These are phyloP conservation scores for Delichon dasypus DNA, from an alignment of 2,797 vertebrate species.

Conservation along the genomic window DNA sequence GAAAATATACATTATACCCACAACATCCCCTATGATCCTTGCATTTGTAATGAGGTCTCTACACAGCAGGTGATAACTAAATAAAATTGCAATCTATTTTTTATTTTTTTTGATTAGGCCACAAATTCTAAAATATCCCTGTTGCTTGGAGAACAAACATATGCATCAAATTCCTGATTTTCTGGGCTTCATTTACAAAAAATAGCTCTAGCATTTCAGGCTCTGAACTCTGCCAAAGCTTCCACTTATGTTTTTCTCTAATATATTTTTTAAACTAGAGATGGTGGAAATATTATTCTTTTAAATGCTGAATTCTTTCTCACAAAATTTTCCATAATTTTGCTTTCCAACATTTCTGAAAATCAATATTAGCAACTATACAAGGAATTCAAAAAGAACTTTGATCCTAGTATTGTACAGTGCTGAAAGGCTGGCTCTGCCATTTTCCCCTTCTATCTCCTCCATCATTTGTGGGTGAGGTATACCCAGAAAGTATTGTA, in stretches of 20 bases:
- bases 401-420: background rate
- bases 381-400: background rate
- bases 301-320: background rate
- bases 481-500: background rate
- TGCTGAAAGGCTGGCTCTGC: background rate
- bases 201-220: background rate
- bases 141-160: background rate
- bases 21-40: constrained; percentile 33
- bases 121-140: background rate
- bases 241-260: background rate
- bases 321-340: background rate
- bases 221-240: background rate
- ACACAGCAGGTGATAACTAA: constrained; percentile 64
- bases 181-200: background rate
- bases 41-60: constrained; percentile 50
- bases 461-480: background rate
- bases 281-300: background rate
- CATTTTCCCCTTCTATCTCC: background rate
- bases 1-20: constrained; percentile 43
- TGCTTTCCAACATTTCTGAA: background rate
- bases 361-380: background rate
- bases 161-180: constrained; percentile 9
- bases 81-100: constrained; percentile 33
- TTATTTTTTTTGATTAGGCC: background rate
- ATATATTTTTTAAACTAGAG: background rate